Evolutionary conservation across 1,140 invertebrate species (phyloP), one percentile per base, ranked within the genome.

Genomic region (Dreissena rostriformis): DNA sequence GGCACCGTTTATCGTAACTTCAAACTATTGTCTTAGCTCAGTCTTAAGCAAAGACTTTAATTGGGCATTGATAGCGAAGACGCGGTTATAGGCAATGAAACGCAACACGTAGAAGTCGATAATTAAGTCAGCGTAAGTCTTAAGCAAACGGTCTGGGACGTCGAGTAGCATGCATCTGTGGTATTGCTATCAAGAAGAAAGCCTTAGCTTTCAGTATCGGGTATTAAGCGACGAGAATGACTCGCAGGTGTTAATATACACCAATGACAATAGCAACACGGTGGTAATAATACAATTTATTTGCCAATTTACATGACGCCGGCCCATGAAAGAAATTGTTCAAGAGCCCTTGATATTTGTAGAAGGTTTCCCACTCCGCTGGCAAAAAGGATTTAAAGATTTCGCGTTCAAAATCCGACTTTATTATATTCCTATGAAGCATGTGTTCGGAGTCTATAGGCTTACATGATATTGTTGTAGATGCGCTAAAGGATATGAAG

Each of bases 241-340:
- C 6, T 17, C 26, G 68, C 75, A 78, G 75, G 66, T 67, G 65
- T 68, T 15, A 72, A 5, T 49, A 52, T 22, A 68, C 39, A 51
- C 29, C 61, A 22, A n/a, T 71, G 68, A 80, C 77, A 80, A 80
- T 80, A 61, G 24, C n/a, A 24, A 12, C 57, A 24, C 12, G 57
- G 22, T 2, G 57, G 17, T n/a, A 61, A 61, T 61, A 65, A 66
- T 77, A 57, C 65, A 24, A 77, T 77, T n/a, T 80, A 80, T 80
- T 71, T 57, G 49, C 77, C 52, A 61, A 71, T 80, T 80, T 80
- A 80, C 77, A 80, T 80, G 57, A 80, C 51, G 10, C 26, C 52
- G n/a, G 70, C 77, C 71, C 39, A 71, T 80, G 26, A 70, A 71
- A 80, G 26, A 29, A 17, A 52, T 39, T 5, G 2, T 68, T 80